Conservation (phyloP, 2,113 vertebrate genomes). For the Rhagologus leucostigma region DNA sequence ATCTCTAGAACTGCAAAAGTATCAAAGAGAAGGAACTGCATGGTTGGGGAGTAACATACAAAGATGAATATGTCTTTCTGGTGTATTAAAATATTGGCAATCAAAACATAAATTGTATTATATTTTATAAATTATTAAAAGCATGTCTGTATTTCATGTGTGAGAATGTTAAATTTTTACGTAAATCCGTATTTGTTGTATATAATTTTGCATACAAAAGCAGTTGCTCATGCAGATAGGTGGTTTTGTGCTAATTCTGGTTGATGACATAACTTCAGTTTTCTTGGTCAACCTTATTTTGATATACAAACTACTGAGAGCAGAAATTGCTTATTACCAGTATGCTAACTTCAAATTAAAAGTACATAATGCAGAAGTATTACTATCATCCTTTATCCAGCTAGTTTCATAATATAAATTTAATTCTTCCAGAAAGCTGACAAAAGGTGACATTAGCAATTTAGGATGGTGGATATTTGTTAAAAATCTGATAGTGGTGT, state of each 20-base stretch:
- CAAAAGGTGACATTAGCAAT: not conserved
- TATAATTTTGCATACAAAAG: not conserved
- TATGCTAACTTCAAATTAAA: not conserved
- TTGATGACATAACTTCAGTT: not conserved
- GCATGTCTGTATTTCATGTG: not conserved
- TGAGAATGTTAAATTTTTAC: not conserved
- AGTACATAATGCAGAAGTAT: not conserved
- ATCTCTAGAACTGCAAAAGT: not conserved
- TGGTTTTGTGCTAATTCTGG: not conserved
- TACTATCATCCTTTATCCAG: not conserved
- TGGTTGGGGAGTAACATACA: not conserved
- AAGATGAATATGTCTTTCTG: not conserved
- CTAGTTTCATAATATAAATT: accelerated
- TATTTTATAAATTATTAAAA: not conserved
- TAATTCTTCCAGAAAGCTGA: not conserved
- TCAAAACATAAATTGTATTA: not conserved
- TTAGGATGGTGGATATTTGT: not conserved
- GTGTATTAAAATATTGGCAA: not conserved
- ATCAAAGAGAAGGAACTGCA: not conserved
- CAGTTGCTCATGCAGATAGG: not conserved
- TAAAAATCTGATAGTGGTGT: not conserved
- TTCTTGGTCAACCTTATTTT: not conserved
- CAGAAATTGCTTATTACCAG: not conserved
- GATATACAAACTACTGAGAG: not conserved
- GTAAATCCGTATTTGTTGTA: not conserved